Evolutionary conservation across 1,140 invertebrate species (phyloP), one percentile per base, ranked within the genome.

Genomic region (Tetraneura akinire): DNA sequence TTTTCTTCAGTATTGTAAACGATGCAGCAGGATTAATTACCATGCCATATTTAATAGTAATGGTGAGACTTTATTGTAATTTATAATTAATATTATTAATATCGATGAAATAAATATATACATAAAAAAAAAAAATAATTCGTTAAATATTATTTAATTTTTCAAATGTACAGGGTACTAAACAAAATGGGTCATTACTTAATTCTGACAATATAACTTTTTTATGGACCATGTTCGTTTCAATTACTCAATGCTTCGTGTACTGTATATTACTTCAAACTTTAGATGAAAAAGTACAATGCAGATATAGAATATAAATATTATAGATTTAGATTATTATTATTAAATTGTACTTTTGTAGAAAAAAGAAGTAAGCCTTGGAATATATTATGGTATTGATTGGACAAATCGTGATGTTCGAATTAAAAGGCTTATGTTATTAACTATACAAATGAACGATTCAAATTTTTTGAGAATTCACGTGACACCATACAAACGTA

Each of bases 201-300:
- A 70, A 47, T 26, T 3, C 21, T 23, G 45, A 70, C 16, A 14
- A 26, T 23, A 9, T 68, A 5, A 45, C 37, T 16, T 70, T 26
- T 47, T 23, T 29, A 0, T 47, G 37, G 21, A 70, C 42, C 1
- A 14, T 70, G 42, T 10, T n/a, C 9, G 21, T 23, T 70, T 11
- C 18, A 3, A 16, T 4, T 18, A 26, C 47, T 10, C 66, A 70
- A 47, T 70, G 4, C 0, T 70, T 47, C 42, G 26, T 26, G 26
- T 70, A 47, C 21, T 70, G 66, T 26, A 70, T n/a, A 47, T 70
- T 70, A 47, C 14, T 70, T 70, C 66, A 70, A 47, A 2, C 13
- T 13, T 0, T 70, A 14, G 16, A 45, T 6, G 66, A 70, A 45
- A 47, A 16, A 45, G 66, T 70, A 70, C n/a, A n/a, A n/a, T n/a